Percentiles rank a stretch among this genome's conserved stretches.
Conservation (phyloP, 53 echinoderm and acorn worm species). For the Actinopyga echinites region DNA sequence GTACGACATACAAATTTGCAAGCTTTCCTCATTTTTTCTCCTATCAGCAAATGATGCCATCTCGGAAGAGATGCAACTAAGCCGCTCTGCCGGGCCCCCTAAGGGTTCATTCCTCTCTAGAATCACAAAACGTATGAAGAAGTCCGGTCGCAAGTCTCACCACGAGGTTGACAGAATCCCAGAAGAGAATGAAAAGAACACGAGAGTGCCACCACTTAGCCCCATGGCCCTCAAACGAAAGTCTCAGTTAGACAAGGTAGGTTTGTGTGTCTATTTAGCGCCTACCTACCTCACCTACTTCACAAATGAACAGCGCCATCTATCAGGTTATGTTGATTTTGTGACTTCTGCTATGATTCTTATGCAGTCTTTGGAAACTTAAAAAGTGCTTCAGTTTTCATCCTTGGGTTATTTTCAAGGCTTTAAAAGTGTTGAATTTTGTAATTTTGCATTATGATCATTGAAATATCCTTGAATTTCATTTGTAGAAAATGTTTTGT, state of each 20-base stretch:
- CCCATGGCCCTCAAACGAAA: background rate
- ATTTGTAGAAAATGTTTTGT: no score
- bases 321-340: no score
- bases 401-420: no score
- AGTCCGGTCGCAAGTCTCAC: conserved; percentile 26
- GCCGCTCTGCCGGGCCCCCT: conserved; percentile 50
- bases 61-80: conserved; percentile 51
- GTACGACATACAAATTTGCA: no score
- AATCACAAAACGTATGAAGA: conserved; percentile 75
- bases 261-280: background rate
- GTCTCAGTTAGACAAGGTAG: conserved; percentile 3
- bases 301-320: no score
- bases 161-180: background rate
- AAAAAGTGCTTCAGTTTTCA: no score
- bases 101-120: conserved; percentile 84
- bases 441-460: no score
- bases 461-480: no score
- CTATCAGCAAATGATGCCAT: conserved; percentile 25
- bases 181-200: conserved; percentile 32
- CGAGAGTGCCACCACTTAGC: conserved; percentile 10
- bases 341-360: no score
- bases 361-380: no score
- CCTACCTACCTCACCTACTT: no score
- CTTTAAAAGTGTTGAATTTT: no score
- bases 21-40: background rate